Percentiles rank a stretch among this genome's conserved stretches.
phyloP scores from a whole-genome alignment of 1,140 invertebrate species.

The Homalodisca vitripennis region DNA sequence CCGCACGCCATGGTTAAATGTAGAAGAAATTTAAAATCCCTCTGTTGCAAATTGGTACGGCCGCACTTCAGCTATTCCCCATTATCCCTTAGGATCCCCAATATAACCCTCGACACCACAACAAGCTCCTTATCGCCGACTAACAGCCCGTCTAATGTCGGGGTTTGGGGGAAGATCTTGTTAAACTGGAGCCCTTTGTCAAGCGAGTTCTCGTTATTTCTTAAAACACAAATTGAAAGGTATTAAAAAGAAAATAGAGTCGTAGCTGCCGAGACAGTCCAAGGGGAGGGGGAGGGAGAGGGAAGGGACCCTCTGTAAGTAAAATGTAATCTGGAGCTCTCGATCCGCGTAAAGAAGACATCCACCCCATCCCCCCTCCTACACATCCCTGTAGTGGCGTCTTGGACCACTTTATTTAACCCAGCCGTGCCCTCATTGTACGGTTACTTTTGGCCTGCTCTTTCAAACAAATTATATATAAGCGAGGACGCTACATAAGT shows the following conservation, averaged over 20 bases:
- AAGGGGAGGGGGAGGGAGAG: not conserved
- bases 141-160: too few relatives aligned
- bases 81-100: too few relatives aligned
- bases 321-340: constrained; percentile 2
- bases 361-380: not conserved
- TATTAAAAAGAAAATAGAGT: constrained; percentile 24
- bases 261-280: not conserved
- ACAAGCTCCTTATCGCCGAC: too few relatives aligned
- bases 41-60: too few relatives aligned
- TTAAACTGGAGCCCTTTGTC: too few relatives aligned
- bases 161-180: too few relatives aligned
- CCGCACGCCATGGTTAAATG: too few relatives aligned
- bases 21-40: too few relatives aligned
- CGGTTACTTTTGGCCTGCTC: not conserved
- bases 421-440: not conserved
- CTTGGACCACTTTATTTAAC: constrained; percentile 12
- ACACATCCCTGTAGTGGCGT: not conserved
- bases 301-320: constrained; percentile 15
- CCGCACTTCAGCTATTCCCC: too few relatives aligned
- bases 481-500: too few relatives aligned
- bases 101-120: too few relatives aligned
- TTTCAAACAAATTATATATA: too few relatives aligned
- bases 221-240: constrained; percentile 22
- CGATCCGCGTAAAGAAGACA: constrained; percentile 20
- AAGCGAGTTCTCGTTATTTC: constrained; percentile 22